Conservation (phyloP, 1,140 invertebrate species). For the Drosophila sulfurigaster region DNA sequence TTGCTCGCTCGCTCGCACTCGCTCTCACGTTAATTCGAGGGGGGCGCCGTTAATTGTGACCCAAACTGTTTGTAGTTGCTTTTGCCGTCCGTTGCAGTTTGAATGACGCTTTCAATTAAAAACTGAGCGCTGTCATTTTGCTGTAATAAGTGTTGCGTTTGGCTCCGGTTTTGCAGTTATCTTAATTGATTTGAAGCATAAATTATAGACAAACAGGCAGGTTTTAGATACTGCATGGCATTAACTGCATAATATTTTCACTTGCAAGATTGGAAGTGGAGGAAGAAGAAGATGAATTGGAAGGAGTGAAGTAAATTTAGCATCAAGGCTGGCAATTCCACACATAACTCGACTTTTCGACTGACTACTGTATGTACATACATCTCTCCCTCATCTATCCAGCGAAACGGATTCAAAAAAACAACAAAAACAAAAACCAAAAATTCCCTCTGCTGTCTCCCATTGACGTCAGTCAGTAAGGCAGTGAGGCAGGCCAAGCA, state of each 20-base stretch:
- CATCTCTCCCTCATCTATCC: constrained; percentile 16
- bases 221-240: constrained; percentile 32
- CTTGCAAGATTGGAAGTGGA: neutral
- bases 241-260: neutral
- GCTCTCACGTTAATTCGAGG: constrained; percentile 15
- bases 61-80: neutral
- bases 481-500: constrained; percentile 50
- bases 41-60: constrained; percentile 44
- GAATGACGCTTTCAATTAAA: constrained; percentile 65
- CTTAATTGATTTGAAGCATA: constrained; percentile 80
- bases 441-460: constrained; percentile 24
- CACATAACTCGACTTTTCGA: constrained; percentile 24
- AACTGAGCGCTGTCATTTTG: constrained; percentile 58
- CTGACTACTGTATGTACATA: constrained; percentile 17
- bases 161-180: constrained; percentile 56
- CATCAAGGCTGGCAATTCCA: constrained; percentile 34
- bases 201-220: constrained; percentile 54
- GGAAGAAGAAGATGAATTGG: too few relatives aligned
- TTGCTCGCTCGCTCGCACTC: constrained; percentile 6
- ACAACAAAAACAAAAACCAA: neutral
- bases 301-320: constrained; percentile 27
- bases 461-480: constrained; percentile 74
- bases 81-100: constrained; percentile 43
- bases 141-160: constrained; percentile 9
- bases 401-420: constrained; percentile 2